phyloP scores from a whole-genome alignment of 2,797 vertebrate genomes.

The Aphelocoma californica region DNA sequence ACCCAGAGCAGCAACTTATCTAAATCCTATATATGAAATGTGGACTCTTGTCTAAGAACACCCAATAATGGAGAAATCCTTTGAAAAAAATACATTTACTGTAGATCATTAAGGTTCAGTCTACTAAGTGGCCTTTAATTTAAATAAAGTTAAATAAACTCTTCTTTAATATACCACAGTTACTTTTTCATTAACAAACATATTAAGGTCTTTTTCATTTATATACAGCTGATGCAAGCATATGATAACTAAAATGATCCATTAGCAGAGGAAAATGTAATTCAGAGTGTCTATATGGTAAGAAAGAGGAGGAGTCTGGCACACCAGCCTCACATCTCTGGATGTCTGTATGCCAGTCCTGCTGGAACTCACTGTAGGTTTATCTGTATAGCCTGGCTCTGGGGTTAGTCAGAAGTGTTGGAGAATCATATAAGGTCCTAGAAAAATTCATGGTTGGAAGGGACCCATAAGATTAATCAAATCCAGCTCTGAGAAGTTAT shows the following conservation, averaged over 20 bases:
- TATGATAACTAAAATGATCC: not conserved
- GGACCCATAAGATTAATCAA: not conserved
- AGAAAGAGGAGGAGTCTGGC: not conserved
- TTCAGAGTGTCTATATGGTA: not conserved
- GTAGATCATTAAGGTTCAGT: conserved; percentile 45
- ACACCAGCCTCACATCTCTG: too few species aligned
- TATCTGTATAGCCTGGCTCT: too few species aligned
- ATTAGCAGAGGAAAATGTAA: not conserved
- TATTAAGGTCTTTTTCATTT: conserved; percentile 54
- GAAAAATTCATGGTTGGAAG: not conserved
- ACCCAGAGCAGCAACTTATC: conserved; percentile 17
- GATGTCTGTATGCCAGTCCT: not conserved
- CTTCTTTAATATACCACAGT: conserved; percentile 41
- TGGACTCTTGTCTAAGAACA: conserved; percentile 6
- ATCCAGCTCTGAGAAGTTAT: not conserved
- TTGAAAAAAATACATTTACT: conserved; percentile 30
- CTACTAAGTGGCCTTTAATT: conserved; percentile 61
- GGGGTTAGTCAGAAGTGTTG: not conserved
- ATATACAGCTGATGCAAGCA: conserved; percentile 39
- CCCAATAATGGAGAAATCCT: conserved; percentile 1
- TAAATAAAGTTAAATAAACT: conserved; percentile 66
- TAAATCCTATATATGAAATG: not conserved
- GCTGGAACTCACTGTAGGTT: not conserved
- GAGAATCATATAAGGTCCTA: not conserved
- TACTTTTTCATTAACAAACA: conserved; percentile 63